Evolutionary conservation across 2,888 invertebrate genomes (phyloP).

Genomic region (Bombylius discolor): DNA sequence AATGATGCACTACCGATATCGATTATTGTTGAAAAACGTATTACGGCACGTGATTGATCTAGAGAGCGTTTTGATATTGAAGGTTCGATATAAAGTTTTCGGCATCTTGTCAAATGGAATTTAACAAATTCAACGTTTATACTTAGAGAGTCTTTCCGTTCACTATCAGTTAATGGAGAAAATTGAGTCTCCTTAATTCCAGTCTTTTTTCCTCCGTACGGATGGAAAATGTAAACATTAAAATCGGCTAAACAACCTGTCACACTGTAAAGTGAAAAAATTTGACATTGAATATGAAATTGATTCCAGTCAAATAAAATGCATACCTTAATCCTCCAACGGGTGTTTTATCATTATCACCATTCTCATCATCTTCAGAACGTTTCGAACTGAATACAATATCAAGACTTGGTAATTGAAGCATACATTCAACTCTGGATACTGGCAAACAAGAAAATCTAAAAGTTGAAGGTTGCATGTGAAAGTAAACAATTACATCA

Average conservation of each 20-base stretch:
- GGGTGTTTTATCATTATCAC: conserved; percentile 27
- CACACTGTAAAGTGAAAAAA: conserved; percentile 51
- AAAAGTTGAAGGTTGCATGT: conserved; percentile 95
- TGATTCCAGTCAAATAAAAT: neutral
- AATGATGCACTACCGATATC: conserved; percentile 94
- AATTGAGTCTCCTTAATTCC: conserved; percentile 69
- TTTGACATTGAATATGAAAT: neutral
- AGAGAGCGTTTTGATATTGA: conserved; percentile 30
- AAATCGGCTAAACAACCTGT: conserved; percentile 95
- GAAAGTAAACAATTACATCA: conserved; percentile 96
- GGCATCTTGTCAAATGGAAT: conserved; percentile 81
- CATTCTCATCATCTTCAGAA: conserved; percentile 51
- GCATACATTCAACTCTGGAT: conserved; percentile 88
- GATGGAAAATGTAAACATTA: conserved; percentile 96
- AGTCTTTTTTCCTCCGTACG: conserved; percentile 83
- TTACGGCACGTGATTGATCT: conserved; percentile 73
- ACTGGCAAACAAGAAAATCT: conserved; percentile 92
- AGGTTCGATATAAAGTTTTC: conserved; percentile 70
- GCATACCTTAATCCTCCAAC: conserved; percentile 30
- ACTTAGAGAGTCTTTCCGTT: conserved; percentile 88
- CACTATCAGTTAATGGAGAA: conserved; percentile 75
- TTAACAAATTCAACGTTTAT: conserved; percentile 96
- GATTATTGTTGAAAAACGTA: conserved; percentile 84
- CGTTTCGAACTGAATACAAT: conserved; percentile 93
- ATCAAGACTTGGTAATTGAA: conserved; percentile 91